A percentile compares a stretch with the other conserved stretches of the same genome.
phyloP scores from a whole-genome alignment of 2,797 vertebrate species.

The Nyctalus aviator region DNA sequence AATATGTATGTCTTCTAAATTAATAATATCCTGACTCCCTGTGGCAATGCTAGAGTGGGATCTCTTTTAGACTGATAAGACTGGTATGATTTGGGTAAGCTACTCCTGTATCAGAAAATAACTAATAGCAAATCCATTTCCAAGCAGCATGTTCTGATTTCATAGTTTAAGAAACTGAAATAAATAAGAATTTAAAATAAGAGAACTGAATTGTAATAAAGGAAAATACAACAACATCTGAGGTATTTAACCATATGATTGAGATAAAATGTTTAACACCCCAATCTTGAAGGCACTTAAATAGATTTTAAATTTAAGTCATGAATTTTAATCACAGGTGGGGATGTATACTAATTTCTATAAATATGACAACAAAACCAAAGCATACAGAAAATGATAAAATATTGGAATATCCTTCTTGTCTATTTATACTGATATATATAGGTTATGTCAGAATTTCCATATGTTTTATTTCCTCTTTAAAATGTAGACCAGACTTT shows the following conservation, averaged over 20 bases:
- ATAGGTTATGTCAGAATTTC: slow-evolving; percentile 11
- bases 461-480: slow-evolving; percentile 46
- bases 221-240: slow-evolving; percentile 32
- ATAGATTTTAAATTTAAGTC: slow-evolving; percentile 53
- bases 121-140: slow-evolving; percentile 72
- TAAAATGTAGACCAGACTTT: slow-evolving; percentile 39
- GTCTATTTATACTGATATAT: slow-evolving; percentile 11
- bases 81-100: slow-evolving; percentile 80
- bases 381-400: slow-evolving; percentile 6
- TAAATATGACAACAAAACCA: not conserved
- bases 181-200: slow-evolving; percentile 75
- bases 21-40: slow-evolving; percentile 52
- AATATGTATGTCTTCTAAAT: slow-evolving; percentile 74
- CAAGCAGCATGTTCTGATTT: slow-evolving; percentile 54
- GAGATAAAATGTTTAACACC: slow-evolving; percentile 66
- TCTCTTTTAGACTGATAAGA: slow-evolving; percentile 61
- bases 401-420: not conserved
- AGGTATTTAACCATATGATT: slow-evolving; percentile 59
- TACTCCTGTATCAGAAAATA: slow-evolving; percentile 70
- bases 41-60: slow-evolving; percentile 19
- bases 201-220: slow-evolving; percentile 48
- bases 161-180: slow-evolving; percentile 78
- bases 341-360: not conserved
- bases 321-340: slow-evolving; percentile 62
- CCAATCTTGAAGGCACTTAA: slow-evolving; percentile 62